phyloP scores from a whole-genome alignment of 2,888 invertebrate species.

The Chromoteleia sp. region DNA sequence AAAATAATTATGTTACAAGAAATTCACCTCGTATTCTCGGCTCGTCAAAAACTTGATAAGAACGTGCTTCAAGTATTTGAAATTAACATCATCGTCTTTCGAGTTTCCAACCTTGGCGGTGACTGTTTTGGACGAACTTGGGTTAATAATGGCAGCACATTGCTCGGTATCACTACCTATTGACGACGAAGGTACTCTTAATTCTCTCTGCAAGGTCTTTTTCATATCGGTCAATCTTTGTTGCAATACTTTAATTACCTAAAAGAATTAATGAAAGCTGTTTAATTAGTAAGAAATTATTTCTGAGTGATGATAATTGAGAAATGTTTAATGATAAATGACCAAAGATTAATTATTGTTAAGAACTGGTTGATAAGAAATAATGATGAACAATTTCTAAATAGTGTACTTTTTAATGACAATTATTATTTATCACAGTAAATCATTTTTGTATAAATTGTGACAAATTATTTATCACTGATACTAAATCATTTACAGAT shows the following conservation, averaged over 20 bases:
- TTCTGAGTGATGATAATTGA: too few species aligned
- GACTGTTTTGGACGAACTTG: constrained; percentile 86
- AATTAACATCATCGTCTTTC: constrained; percentile 90
- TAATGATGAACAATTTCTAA: neutral
- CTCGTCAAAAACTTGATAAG: constrained; percentile 96
- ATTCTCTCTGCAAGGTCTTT: constrained; percentile 95
- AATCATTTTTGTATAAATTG: too few species aligned
- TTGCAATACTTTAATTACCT: constrained; percentile 95
- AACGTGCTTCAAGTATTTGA: constrained; percentile 96
- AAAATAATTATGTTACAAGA: too few species aligned
- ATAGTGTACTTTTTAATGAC: too few species aligned
- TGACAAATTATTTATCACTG: too few species aligned
- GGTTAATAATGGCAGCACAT: constrained; percentile 88
- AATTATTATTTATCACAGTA: too few species aligned
- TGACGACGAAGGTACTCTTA: constrained; percentile 86
- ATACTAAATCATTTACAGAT: too few species aligned
- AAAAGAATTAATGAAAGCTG: too few species aligned
- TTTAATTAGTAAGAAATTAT: too few species aligned
- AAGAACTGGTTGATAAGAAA: too few species aligned
- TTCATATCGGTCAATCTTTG: constrained; percentile 95
- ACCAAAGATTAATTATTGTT: neutral
- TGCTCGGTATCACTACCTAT: constrained; percentile 87
- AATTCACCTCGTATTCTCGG: constrained; percentile 88
- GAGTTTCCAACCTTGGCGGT: constrained; percentile 82
- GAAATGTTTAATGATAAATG: too few species aligned